phyloP scores from a whole-genome alignment of 2,888 invertebrate species.

The Trisateles emortualis region DNA sequence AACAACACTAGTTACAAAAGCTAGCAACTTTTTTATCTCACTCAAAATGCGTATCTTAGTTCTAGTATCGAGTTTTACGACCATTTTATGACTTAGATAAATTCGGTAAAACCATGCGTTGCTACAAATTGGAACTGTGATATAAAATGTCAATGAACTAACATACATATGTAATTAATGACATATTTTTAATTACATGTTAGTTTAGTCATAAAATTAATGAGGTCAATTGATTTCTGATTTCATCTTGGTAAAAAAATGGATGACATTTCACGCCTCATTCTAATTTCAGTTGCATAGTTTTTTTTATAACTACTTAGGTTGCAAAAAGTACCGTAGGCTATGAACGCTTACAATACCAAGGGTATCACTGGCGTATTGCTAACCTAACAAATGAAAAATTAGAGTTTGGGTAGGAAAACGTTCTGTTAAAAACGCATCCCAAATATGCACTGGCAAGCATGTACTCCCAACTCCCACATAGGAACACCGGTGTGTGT shows the following conservation, averaged over 20 bases:
- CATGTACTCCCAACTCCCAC: too few species aligned
- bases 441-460: too few species aligned
- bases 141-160: conserved; percentile 68
- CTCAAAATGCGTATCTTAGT: conserved; percentile 51
- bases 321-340: too few species aligned
- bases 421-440: too few species aligned
- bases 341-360: too few species aligned
- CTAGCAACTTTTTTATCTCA: conserved; percentile 45
- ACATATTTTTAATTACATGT: conserved; percentile 42
- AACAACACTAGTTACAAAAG: conserved; percentile 21
- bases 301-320: too few species aligned
- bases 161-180: conserved; percentile 48
- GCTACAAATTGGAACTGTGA: conserved; percentile 66
- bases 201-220: conserved; percentile 47
- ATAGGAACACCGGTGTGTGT: too few species aligned
- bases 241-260: conserved; percentile 14
- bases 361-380: too few species aligned
- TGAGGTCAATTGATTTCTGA: conserved; percentile 37
- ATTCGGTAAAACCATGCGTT: conserved; percentile 54
- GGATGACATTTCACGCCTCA: background rate
- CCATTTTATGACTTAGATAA: conserved; percentile 71
- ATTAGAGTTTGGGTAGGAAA: too few species aligned
- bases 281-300: background rate
- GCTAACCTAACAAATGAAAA: conserved; percentile 22
- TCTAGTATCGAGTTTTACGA: conserved; percentile 71